These are phyloP conservation scores for Cecropterus lyciades DNA, from an alignment of 1,140 invertebrate species.

Conservation along the genomic window DNA sequence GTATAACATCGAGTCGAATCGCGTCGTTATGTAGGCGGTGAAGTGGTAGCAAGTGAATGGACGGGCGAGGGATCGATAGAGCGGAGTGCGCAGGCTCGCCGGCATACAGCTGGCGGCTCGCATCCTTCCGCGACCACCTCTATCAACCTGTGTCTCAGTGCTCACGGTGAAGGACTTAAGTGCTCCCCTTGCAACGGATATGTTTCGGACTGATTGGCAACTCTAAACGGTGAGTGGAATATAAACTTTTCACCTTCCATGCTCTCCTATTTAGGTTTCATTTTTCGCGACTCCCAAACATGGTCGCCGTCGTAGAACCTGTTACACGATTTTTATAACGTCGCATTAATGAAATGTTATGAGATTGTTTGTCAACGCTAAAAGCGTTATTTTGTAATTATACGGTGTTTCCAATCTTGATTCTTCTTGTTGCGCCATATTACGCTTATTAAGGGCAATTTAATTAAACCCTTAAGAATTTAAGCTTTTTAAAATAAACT, in stretches of 20 bases:
- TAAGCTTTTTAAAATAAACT: too few relatives aligned
- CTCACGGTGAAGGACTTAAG: conserved; percentile 55
- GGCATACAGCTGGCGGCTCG: conserved; percentile 63
- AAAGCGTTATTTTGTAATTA: not conserved
- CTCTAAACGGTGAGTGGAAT: conserved; percentile 73
- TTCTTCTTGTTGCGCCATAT: not conserved
- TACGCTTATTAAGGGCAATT: too few relatives aligned
- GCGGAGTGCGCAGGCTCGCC: conserved; percentile 74
- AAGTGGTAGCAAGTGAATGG: conserved; percentile 72
- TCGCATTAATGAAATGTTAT: conserved; percentile 56
- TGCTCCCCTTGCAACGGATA: conserved; percentile 57
- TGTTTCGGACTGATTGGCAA: conserved; percentile 59
- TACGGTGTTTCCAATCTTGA: not conserved
- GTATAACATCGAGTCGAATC: conserved; percentile 64
- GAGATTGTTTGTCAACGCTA: conserved; percentile 47
- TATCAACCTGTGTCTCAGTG: conserved; percentile 57
- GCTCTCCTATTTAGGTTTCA: conserved; percentile 8
- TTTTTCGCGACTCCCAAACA: conserved; percentile 18
- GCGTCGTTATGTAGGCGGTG: conserved; percentile 74
- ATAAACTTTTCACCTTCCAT: conserved; percentile 24
- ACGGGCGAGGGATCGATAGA: conserved; percentile 71
- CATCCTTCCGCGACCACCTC: conserved; percentile 54
- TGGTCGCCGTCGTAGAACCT: conserved; percentile 50
- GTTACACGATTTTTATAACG: conserved; percentile 54
- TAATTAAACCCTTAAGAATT: too few relatives aligned